Conservation (phyloP, 2,888 invertebrate genomes). For the Napeogenes sylphis region DNA sequence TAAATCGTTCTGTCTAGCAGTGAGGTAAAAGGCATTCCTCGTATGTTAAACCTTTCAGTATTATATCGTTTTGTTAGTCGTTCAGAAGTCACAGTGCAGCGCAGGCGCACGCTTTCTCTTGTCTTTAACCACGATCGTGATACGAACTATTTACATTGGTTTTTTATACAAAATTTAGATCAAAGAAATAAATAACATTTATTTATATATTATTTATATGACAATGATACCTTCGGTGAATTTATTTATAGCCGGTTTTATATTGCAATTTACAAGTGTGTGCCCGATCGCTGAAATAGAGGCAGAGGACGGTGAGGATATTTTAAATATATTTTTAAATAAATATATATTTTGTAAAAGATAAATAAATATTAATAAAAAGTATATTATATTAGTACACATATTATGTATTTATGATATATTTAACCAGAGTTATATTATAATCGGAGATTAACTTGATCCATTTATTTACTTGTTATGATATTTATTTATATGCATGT, state of each 20-base stretch:
- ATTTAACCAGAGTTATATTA: too few relatives aligned
- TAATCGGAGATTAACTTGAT: too few relatives aligned
- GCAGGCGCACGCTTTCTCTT: conserved; percentile 30
- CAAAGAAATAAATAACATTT: too few relatives aligned
- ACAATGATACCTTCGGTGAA: conserved; percentile 31
- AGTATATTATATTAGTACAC: too few relatives aligned
- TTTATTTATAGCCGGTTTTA: conserved; percentile 57
- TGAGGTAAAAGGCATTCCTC: conserved; percentile 19
- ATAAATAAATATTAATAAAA: too few relatives aligned
- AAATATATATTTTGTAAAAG: too few relatives aligned
- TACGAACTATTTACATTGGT: conserved; percentile 22
- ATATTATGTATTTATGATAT: too few relatives aligned
- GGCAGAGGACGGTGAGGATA: conserved; percentile 61
- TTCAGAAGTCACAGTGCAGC: conserved; percentile 30
- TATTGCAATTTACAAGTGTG: conserved; percentile 59
- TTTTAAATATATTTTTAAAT: neutral
- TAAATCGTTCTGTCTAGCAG: conserved; percentile 7
- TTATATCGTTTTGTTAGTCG: conserved; percentile 34
- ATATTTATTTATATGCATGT: too few relatives aligned
- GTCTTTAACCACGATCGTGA: conserved; percentile 18
- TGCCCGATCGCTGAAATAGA: conserved; percentile 63
- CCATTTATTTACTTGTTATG: too few relatives aligned
- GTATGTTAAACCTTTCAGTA: conserved; percentile 26
- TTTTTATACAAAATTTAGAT: conserved; percentile 12
- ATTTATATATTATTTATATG: neutral